Evolutionary conservation across 2,113 vertebrate genomes (phyloP).

Genomic region (Vulpes ferrilata): DNA sequence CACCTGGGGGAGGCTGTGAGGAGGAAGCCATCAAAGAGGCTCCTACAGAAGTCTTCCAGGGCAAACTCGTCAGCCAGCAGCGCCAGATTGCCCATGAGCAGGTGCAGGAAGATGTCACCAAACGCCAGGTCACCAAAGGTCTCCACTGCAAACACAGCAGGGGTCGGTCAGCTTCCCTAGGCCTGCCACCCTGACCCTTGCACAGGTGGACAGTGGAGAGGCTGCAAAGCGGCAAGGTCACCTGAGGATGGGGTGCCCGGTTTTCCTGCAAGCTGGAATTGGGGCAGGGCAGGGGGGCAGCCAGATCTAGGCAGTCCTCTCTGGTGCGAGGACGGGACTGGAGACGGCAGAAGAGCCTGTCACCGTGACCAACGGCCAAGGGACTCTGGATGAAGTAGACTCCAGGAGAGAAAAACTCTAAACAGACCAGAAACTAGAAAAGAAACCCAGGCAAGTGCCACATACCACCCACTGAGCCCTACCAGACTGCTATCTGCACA

Average conservation of each 20-base stretch:
- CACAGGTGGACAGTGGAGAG: rapidly evolving
- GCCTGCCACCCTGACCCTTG: background rate
- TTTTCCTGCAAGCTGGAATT: background rate
- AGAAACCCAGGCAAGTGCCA: rapidly evolving
- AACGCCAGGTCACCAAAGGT: conserved; percentile 97
- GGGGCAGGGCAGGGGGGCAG: rapidly evolving
- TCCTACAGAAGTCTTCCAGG: conserved; percentile 95
- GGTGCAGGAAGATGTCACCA: conserved; percentile 97
- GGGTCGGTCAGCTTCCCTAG: background rate
- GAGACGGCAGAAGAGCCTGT: rapidly evolving
- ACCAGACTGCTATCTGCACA: rapidly evolving
- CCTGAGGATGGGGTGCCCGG: background rate
- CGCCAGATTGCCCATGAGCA: conserved; percentile 95
- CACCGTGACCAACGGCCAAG: background rate
- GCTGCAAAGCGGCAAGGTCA: background rate
- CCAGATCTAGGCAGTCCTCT: too few species aligned
- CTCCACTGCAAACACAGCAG: conserved; percentile 88
- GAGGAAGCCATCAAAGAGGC: conserved; percentile 96
- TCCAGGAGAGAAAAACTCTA: background rate
- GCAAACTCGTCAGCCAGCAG: conserved; percentile 96
- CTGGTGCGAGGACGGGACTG: rapidly evolving
- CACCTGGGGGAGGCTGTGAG: conserved; percentile 95
- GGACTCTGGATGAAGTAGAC: background rate
- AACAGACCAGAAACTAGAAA: background rate
- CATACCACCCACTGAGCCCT: rapidly evolving